Evolutionary conservation across 2,888 invertebrate genomes (phyloP).

Genomic region (Gasteruption jaculator): DNA sequence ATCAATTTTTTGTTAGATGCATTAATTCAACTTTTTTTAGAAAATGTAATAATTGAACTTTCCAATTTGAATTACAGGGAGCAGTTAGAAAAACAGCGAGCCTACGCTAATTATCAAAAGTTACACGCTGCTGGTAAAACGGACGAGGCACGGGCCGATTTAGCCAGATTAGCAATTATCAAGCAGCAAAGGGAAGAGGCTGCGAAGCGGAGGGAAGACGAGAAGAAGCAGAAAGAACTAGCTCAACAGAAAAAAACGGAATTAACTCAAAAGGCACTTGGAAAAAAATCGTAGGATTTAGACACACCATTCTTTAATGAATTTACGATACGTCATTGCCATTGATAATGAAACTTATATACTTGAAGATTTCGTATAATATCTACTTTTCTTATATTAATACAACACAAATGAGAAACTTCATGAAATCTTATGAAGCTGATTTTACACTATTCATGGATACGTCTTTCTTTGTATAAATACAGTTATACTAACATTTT

Average conservation of each 20-base stretch:
- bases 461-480: conserved; percentile 33
- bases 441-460: no score
- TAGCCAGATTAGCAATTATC: conserved; percentile 90
- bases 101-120: conserved; percentile 86
- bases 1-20: neutral
- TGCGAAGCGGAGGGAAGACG: conserved; percentile 84
- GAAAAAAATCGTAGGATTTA: conserved; percentile 49
- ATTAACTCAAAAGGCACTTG: conserved; percentile 60
- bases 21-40: neutral
- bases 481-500: conserved; percentile 27
- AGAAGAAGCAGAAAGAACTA: conserved; percentile 66
- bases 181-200: conserved; percentile 93
- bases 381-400: no score
- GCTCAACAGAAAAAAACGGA: conserved; percentile 60
- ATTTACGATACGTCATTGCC: no score
- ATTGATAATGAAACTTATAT: no score
- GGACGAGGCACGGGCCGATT: conserved; percentile 90
- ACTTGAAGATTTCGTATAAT: no score
- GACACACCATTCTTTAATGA: no score
- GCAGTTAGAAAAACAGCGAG: conserved; percentile 87
- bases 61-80: conserved; percentile 59
- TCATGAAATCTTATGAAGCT: no score
- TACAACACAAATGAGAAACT: no score
- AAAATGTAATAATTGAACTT: neutral
- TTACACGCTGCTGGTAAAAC: conserved; percentile 94